Evolutionary conservation across 2,888 invertebrate genomes (phyloP).

Genomic region (Balanococcus diminutus): DNA sequence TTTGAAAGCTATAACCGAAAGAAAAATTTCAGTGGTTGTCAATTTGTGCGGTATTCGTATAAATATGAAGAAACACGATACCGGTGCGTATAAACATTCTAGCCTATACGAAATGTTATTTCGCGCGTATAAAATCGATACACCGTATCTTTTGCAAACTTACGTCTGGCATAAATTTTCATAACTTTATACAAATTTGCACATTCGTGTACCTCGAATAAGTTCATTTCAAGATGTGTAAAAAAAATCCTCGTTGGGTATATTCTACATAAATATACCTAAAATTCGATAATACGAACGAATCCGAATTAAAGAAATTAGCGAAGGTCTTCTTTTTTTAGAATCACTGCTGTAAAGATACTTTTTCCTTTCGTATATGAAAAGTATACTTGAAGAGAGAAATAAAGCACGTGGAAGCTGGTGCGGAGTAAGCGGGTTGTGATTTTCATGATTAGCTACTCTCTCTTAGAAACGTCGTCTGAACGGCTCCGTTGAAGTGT

Average conservation of each 20-base stretch:
- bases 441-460: conserved; percentile 54
- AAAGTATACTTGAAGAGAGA: conserved; percentile 29
- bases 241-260: not conserved
- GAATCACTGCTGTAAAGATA: conserved; percentile 45
- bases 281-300: not conserved
- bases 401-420: conserved; percentile 10
- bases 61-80: no score
- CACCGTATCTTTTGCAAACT: not conserved
- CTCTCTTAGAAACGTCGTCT: conserved; percentile 47
- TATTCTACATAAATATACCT: not conserved
- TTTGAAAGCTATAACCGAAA: conserved; percentile 19
- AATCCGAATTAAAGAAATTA: conserved; percentile 13
- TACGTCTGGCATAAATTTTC: not conserved
- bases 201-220: not conserved
- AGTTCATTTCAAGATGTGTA: not conserved
- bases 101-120: not conserved
- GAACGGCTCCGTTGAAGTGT: conserved; percentile 54
- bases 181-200: not conserved
- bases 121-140: not conserved
- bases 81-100: no score
- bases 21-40: conserved; percentile 40
- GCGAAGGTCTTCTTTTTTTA: not conserved
- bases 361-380: conserved; percentile 11
- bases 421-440: conserved; percentile 12
- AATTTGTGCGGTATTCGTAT: not conserved